Evolutionary conservation across 2,797 vertebrate species (phyloP).

Genomic region (Acridotheres tristis): DNA sequence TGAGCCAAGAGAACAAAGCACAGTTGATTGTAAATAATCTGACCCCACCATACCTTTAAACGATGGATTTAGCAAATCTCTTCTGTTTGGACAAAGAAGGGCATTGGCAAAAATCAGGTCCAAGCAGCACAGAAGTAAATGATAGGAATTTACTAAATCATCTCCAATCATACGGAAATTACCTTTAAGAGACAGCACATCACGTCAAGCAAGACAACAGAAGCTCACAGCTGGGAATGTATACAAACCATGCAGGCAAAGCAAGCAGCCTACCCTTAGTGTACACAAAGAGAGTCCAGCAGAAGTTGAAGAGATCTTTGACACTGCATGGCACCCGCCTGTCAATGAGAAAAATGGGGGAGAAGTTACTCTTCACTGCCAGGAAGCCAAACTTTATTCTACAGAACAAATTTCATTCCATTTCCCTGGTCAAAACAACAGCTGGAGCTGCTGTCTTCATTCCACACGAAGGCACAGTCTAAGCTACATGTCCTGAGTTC

Average conservation of each 20-base stretch:
- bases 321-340: conserved; percentile 88
- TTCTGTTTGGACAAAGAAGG: conserved; percentile 88
- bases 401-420: background rate
- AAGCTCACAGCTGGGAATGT: background rate
- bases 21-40: background rate
- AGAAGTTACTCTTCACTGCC: background rate
- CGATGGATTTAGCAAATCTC: conserved; percentile 87
- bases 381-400: background rate
- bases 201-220: conserved; percentile 41
- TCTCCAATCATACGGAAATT: conserved; percentile 98
- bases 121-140: conserved; percentile 97
- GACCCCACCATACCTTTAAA: conserved; percentile 85
- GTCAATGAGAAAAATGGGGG: background rate
- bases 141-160: conserved; percentile 98
- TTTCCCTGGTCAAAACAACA: background rate
- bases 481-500: background rate
- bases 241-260: background rate
- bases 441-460: background rate
- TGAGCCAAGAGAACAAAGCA: background rate
- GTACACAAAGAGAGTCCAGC: conserved; percentile 97
- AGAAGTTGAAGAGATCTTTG: conserved; percentile 96
- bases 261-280: conserved; percentile 86
- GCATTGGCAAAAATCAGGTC: conserved; percentile 94
- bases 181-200: conserved; percentile 76
- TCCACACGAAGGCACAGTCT: background rate